phyloP scores from a whole-genome alignment of 2,797 vertebrate species.

The Erethizon dorsatum region DNA sequence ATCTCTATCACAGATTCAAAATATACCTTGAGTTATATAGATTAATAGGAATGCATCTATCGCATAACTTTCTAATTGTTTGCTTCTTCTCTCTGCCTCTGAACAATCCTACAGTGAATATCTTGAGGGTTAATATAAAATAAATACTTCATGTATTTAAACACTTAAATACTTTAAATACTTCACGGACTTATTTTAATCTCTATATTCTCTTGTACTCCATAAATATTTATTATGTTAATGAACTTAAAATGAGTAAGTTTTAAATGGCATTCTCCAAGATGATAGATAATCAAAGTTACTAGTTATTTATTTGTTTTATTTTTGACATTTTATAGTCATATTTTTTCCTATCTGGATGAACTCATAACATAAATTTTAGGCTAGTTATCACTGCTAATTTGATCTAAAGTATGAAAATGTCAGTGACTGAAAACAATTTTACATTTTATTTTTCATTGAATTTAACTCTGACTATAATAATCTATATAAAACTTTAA shows the following conservation, averaged over 20 bases:
- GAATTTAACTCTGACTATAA: constrained; percentile 21
- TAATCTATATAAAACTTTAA: background rate
- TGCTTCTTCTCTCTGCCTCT: background rate
- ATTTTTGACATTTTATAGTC: constrained; percentile 4
- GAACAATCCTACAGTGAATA: background rate
- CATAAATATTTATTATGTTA: background rate
- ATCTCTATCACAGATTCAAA: background rate
- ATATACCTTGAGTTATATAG: background rate
- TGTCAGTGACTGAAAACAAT: background rate
- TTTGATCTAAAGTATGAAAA: constrained; percentile 7
- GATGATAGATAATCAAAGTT: background rate
- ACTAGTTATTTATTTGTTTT: background rate
- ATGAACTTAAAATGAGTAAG: background rate
- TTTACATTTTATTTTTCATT: constrained; percentile 36
- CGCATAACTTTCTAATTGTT: background rate
- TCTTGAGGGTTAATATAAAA: background rate
- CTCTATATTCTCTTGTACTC: background rate
- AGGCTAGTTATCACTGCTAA: background rate
- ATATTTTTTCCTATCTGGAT: background rate
- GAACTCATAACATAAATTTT: background rate
- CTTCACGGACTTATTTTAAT: constrained; percentile 31
- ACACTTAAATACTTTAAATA: no score
- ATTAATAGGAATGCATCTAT: background rate
- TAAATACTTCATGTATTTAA: background rate
- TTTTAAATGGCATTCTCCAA: background rate